Conservation (phyloP, 1,140 invertebrate species). For the Brachionus koreanus region DNA sequence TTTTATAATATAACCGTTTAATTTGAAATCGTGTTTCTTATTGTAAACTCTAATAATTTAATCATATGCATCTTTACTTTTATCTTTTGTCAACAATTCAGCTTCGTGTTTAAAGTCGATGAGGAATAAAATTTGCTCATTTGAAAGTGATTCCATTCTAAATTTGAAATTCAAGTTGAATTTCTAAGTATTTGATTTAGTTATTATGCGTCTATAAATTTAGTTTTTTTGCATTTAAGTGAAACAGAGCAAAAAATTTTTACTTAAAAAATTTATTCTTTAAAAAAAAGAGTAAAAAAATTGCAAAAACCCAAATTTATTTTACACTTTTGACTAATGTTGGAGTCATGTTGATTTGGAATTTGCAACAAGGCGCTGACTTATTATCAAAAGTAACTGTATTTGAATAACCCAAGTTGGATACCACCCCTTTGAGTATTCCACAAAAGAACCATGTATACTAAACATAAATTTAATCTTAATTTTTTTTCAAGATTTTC, state of each 20-base stretch:
- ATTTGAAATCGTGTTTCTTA: background rate
- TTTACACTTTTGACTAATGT: background rate
- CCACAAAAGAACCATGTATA: conserved; percentile 1
- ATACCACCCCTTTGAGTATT: background rate
- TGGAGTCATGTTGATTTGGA: conserved; percentile 38
- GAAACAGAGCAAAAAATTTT: background rate
- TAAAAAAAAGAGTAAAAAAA: background rate
- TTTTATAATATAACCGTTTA: too few species aligned
- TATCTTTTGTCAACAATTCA: too few species aligned
- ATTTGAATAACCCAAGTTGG: conserved; percentile 17
- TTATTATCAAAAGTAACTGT: background rate
- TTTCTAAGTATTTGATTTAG: too few species aligned
- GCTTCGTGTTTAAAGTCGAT: too few species aligned
- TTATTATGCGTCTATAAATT: background rate
- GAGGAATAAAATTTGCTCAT: too few species aligned
- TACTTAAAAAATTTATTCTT: background rate
- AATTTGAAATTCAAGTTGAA: too few species aligned
- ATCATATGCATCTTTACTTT: too few species aligned
- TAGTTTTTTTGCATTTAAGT: background rate
- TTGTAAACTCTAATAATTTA: background rate
- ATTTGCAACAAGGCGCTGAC: conserved; percentile 16
- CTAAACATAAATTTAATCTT: background rate
- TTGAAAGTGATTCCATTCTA: too few species aligned
- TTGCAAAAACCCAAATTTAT: background rate
- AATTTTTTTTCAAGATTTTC: background rate